phyloP scores from a whole-genome alignment of 1,140 invertebrate species.

The Globodera rostochiensis region DNA sequence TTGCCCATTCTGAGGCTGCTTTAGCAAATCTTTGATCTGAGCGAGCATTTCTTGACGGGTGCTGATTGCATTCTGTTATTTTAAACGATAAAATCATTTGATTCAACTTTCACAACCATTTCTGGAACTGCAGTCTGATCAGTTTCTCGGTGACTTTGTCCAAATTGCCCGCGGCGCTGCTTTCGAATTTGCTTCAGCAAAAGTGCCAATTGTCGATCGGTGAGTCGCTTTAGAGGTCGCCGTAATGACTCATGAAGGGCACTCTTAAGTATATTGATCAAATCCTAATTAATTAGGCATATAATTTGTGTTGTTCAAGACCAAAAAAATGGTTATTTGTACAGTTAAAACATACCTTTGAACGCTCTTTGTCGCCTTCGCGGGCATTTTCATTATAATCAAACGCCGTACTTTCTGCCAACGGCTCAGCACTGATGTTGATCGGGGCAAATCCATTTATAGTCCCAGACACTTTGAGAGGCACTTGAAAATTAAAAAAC shows the following conservation, averaged over 20 bases:
- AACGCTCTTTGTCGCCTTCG: background rate
- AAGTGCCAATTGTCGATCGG: slow-evolving; percentile 21
- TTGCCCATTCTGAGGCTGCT: background rate
- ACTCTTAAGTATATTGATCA: background rate
- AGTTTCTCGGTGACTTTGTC: background rate
- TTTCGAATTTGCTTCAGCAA: slow-evolving; percentile 23
- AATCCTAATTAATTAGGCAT: no score
- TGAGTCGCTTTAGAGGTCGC: slow-evolving; percentile 17
- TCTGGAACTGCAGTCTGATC: background rate
- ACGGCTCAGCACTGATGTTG: background rate
- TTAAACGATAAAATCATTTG: background rate
- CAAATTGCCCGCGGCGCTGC: slow-evolving; percentile 15
- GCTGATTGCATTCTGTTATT: background rate
- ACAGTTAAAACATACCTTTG: background rate
- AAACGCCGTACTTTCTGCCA: background rate
- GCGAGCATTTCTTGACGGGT: slow-evolving; percentile 17
- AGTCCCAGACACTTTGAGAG: background rate
- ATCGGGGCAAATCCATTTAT: background rate
- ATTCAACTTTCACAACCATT: background rate
- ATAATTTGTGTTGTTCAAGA: no score
- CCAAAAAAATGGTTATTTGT: background rate
- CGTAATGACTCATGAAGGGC: slow-evolving; percentile 28
- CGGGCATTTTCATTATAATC: background rate
- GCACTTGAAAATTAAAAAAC: background rate
- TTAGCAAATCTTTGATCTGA: slow-evolving; percentile 22